Conservation (phyloP, 2,888 invertebrate genomes). For the Temnothorax rugatulus region DNA sequence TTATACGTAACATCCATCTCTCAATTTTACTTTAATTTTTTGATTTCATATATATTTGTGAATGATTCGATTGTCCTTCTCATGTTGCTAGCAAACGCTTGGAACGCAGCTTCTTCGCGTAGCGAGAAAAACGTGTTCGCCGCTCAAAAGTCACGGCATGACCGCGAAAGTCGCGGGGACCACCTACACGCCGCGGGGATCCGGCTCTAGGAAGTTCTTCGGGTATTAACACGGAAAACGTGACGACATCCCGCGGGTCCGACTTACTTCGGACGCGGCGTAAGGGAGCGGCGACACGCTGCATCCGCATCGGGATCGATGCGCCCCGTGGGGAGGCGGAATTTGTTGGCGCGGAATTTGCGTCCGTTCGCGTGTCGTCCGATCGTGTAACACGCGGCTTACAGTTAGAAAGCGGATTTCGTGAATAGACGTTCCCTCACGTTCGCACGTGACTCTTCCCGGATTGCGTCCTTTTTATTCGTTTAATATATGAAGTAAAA, state of each 20-base stretch:
- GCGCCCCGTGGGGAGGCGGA: slow-evolving; percentile 44
- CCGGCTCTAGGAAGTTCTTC: slow-evolving; percentile 58
- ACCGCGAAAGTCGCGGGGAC: slow-evolving; percentile 24
- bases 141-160: background rate
- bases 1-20: background rate
- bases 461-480: background rate
- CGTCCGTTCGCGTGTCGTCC: slow-evolving; percentile 13
- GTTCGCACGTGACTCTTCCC: background rate
- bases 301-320: slow-evolving; percentile 49
- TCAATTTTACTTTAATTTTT: background rate
- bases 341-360: slow-evolving; percentile 52
- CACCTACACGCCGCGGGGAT: slow-evolving; percentile 56
- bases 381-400: slow-evolving; percentile 36
- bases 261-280: slow-evolving; percentile 61
- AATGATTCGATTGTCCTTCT: background rate
- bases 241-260: slow-evolving; percentile 70
- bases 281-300: slow-evolving; percentile 57
- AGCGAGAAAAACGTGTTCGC: background rate
- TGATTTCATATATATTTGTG: background rate
- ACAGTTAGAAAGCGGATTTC: slow-evolving; percentile 8
- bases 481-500: background rate
- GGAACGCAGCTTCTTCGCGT: background rate
- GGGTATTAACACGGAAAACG: slow-evolving; percentile 74
- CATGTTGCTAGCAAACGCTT: background rate
- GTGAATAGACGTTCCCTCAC: background rate